These are phyloP conservation scores for Sebastes elongatus DNA, from an alignment of 2,797 vertebrate genomes.

Conservation along the genomic window DNA sequence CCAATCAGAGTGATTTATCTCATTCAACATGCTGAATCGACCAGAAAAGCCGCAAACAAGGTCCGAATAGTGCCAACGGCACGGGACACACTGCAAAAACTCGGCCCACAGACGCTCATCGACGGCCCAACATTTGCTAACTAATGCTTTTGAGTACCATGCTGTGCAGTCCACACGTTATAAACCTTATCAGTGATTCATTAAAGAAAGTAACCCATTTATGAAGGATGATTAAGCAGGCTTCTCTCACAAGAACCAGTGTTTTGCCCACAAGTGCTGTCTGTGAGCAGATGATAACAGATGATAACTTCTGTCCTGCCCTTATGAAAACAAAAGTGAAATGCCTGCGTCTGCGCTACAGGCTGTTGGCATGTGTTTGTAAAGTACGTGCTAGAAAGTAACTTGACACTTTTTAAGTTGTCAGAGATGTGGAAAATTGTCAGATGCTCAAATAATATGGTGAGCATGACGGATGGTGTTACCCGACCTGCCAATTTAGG, in stretches of 20 bases:
- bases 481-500: slow-evolving; percentile 16
- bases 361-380: slow-evolving; percentile 17
- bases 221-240: neutral
- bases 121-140: neutral
- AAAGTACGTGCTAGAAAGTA: slow-evolving; percentile 22
- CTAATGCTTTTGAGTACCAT: neutral
- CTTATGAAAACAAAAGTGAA: slow-evolving; percentile 24
- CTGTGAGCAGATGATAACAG: neutral
- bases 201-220: neutral
- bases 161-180: neutral
- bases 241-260: neutral
- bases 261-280: slow-evolving; percentile 15
- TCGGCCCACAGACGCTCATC: neutral
- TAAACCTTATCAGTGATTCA: neutral
- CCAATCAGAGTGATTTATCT: too few relatives aligned
- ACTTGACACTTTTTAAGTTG: slow-evolving; percentile 20
- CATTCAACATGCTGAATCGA: too few relatives aligned
- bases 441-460: slow-evolving; percentile 17
- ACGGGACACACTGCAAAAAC: neutral
- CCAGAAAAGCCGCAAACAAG: too few relatives aligned
- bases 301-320: slow-evolving; percentile 1
- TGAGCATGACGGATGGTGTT: slow-evolving; percentile 6
- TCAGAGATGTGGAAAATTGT: slow-evolving; percentile 25
- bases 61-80: rapidly evolving
- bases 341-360: neutral